These are phyloP conservation scores for Rhynchonycteris naso DNA, from an alignment of 2,797 vertebrate genomes.

Conservation along the genomic window DNA sequence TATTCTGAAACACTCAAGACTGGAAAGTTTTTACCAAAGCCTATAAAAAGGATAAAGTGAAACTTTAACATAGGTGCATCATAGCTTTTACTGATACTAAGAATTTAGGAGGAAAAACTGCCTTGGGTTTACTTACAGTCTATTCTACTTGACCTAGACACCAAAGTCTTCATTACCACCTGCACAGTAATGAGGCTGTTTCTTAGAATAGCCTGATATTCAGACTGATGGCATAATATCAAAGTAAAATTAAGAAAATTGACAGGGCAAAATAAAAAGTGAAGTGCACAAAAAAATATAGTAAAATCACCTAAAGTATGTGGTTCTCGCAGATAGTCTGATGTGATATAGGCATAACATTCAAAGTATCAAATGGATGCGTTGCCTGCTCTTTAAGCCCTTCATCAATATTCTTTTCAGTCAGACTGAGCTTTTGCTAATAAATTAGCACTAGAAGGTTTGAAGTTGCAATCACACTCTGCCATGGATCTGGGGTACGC, in stretches of 20 bases:
- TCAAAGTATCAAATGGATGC: neutral
- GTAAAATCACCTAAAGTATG: neutral
- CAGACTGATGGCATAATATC: neutral
- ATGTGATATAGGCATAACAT: neutral
- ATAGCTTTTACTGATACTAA: neutral
- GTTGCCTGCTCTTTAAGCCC: neutral
- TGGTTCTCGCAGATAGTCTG: neutral
- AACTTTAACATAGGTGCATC: neutral
- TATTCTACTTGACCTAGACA: neutral
- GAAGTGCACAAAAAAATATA: neutral
- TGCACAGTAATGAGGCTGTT: neutral
- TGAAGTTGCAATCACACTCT: conserved; percentile 23
- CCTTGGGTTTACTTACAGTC: neutral
- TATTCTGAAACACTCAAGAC: neutral
- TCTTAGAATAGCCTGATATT: neutral
- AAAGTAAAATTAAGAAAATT: neutral
- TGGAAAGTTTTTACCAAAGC: neutral
- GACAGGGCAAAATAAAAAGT: neutral
- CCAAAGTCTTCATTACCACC: neutral
- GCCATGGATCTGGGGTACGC: conserved; percentile 21
- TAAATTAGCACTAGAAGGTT: conserved; percentile 14
- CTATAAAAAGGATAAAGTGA: neutral
- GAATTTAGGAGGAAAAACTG: neutral
- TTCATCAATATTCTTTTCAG: neutral
- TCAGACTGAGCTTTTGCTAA: neutral